Percentiles rank a stretch among this genome's conserved stretches.
phyloP scores from a whole-genome alignment of 1,140 invertebrate species.

The Drosophila sucinea region DNA sequence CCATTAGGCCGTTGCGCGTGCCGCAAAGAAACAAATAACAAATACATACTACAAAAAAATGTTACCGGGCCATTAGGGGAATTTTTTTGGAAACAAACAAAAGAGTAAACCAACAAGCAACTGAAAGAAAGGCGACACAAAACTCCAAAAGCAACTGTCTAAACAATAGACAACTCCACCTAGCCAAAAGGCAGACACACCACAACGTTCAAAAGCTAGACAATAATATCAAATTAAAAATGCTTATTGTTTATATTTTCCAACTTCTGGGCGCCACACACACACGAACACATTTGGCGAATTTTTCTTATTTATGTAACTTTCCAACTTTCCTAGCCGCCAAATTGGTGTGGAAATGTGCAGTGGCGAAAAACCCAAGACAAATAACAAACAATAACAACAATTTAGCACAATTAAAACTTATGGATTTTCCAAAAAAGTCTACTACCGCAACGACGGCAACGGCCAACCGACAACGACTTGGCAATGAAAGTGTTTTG shows the following conservation, averaged over 20 bases:
- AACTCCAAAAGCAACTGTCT: slow-evolving; percentile 53
- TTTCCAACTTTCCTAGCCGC: slow-evolving; percentile 42
- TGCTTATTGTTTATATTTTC: slow-evolving; percentile 23
- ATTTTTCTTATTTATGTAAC: slow-evolving; percentile 8
- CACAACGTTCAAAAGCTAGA: slow-evolving; percentile 12
- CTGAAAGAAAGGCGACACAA: background rate
- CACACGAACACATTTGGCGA: slow-evolving; percentile 9
- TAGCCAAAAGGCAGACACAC: slow-evolving; percentile 27
- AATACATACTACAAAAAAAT: slow-evolving; percentile 24
- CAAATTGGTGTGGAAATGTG: slow-evolving; percentile 43
- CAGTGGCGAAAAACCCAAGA: slow-evolving; percentile 30
- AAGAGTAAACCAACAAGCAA: slow-evolving; percentile 17
- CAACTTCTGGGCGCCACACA: slow-evolving; percentile 37
- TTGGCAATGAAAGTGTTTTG: slow-evolving; percentile 71
- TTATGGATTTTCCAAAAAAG: slow-evolving; percentile 63
- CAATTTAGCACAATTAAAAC: slow-evolving; percentile 71
- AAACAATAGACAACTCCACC: slow-evolving; percentile 38
- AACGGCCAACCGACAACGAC: slow-evolving; percentile 34
- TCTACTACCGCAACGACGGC: slow-evolving; percentile 16
- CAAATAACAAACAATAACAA: slow-evolving; percentile 39
- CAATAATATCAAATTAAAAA: slow-evolving; percentile 48
- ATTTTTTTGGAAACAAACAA: slow-evolving; percentile 38
- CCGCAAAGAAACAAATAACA: slow-evolving; percentile 7
- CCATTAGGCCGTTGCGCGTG: slow-evolving; percentile 31
- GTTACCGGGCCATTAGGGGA: slow-evolving; percentile 62